Percentiles rank a stretch among this genome's conserved stretches.
Evolutionary conservation across 2,888 invertebrate genomes (phyloP).

Genomic region (Euclidia mi): DNA sequence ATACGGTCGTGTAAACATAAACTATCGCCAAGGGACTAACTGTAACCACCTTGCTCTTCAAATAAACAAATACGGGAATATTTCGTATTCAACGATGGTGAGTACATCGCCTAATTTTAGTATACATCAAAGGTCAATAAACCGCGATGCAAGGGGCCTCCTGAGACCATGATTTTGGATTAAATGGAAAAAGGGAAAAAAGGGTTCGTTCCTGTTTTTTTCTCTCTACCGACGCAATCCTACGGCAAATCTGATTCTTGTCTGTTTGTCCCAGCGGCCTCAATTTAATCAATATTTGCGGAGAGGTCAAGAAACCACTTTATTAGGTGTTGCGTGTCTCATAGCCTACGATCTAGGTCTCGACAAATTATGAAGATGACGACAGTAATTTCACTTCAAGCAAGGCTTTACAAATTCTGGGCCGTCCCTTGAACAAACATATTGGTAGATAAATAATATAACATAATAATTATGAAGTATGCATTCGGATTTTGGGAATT

Average conservation of each 20-base stretch:
- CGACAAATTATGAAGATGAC: constrained; percentile 34
- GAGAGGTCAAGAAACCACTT: constrained; percentile 21
- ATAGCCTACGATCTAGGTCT: constrained; percentile 20
- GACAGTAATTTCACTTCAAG: constrained; percentile 26
- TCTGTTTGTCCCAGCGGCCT: constrained; percentile 9
- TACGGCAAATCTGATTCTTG: constrained; percentile 17
- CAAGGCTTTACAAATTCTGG: constrained; percentile 20
- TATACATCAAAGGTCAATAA: constrained; percentile 14
- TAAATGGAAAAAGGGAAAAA: constrained; percentile 16
- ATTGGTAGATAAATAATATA: constrained; percentile 18
- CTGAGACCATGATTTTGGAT: constrained; percentile 15
- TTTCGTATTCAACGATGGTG: background rate
- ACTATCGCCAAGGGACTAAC: no score
- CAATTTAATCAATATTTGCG: constrained; percentile 23
- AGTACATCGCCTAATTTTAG: constrained; percentile 8
- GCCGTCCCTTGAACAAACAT: constrained; percentile 25
- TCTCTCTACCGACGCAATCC: constrained; percentile 10
- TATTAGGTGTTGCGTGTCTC: constrained; percentile 21
- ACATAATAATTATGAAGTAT: constrained; percentile 6
- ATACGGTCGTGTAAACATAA: no score
- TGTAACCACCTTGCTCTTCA: background rate
- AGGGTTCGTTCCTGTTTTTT: constrained; percentile 18
- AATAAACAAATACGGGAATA: constrained; percentile 3
- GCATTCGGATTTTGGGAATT: no score
- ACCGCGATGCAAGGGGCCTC: constrained; percentile 10